A percentile compares a stretch with the other conserved stretches of the same genome.
Conservation (phyloP, 2,113 vertebrate species). For the Melanotaenia duboulayi region DNA sequence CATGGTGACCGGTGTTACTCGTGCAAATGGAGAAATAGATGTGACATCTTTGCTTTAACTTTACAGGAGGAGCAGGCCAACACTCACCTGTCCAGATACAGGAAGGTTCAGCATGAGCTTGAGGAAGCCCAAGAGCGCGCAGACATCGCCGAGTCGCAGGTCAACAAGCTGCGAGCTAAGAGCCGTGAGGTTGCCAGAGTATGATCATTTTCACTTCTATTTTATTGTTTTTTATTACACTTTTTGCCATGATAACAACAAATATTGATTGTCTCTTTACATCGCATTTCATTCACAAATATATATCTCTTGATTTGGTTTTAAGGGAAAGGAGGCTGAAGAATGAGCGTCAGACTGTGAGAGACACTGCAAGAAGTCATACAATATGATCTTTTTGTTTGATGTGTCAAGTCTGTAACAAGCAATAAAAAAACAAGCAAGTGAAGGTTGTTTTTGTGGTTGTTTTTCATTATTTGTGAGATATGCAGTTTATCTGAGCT, state of each 20-base stretch:
- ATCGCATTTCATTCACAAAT: not conserved
- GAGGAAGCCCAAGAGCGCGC: conserved; percentile 86
- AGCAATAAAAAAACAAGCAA: conserved; percentile 58
- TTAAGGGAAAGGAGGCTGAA: conserved; percentile 66
- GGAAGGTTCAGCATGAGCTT: conserved; percentile 85
- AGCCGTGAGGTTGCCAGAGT: conserved; percentile 66
- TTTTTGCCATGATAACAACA: not conserved
- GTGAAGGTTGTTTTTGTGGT: not conserved
- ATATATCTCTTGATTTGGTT: conserved; percentile 45
- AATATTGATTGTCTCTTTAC: not conserved
- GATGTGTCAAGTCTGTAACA: conserved; percentile 26
- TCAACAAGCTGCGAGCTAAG: conserved; percentile 83
- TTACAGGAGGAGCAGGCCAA: conserved; percentile 79
- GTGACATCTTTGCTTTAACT: not conserved
- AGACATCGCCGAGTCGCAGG: conserved; percentile 84
- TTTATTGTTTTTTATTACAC: not conserved
- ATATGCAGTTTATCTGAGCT: not conserved
- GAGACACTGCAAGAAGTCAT: conserved; percentile 64
- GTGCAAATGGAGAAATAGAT: not conserved
- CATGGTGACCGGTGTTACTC: not conserved
- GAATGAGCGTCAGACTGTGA: conserved; percentile 56
- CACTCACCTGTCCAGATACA: conserved; percentile 76
- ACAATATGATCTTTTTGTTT: conserved; percentile 74
- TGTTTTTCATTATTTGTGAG: too few species aligned
- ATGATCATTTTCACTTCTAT: not conserved